Evolutionary conservation across 1,140 invertebrate genomes (phyloP).

Genomic region (Riptortus pedestris): DNA sequence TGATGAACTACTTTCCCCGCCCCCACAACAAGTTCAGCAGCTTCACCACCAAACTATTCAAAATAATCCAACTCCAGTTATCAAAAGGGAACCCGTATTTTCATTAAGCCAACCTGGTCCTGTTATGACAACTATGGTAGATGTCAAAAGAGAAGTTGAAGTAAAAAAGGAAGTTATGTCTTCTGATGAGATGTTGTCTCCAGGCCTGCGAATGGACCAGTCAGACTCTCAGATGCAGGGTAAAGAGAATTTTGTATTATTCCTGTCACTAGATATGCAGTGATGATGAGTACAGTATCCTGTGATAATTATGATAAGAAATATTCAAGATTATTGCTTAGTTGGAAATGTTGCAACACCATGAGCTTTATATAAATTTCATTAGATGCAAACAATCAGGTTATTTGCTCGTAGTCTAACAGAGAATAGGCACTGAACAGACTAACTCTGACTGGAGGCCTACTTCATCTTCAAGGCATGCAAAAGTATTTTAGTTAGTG

Average conservation of each 20-base stretch:
- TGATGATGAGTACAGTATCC: too few species aligned
- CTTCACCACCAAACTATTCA: constrained; percentile 21
- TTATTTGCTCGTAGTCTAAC: too few species aligned
- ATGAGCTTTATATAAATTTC: too few species aligned
- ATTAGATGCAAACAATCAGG: too few species aligned
- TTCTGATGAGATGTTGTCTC: constrained; percentile 42
- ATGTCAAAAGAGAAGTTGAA: constrained; percentile 29
- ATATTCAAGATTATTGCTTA: too few species aligned
- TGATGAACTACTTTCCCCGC: constrained; percentile 28
- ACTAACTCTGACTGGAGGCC: too few species aligned
- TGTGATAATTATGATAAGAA: too few species aligned
- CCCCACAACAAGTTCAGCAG: constrained; percentile 23
- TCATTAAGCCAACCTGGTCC: constrained; percentile 20
- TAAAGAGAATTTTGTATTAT: background rate
- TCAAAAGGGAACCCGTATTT: constrained; percentile 23
- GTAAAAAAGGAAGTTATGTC: constrained; percentile 44
- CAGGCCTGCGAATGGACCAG: constrained; percentile 31
- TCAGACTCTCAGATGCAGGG: background rate
- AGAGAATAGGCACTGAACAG: too few species aligned
- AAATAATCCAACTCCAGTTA: constrained; percentile 20
- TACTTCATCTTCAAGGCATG: too few species aligned
- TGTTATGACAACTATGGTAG: constrained; percentile 28
- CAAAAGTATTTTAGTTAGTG: too few species aligned
- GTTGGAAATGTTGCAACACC: too few species aligned
- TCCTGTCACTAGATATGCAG: too few species aligned